Evolutionary conservation across 2,797 vertebrate species (phyloP).

Genomic region (Podargus strigoides): DNA sequence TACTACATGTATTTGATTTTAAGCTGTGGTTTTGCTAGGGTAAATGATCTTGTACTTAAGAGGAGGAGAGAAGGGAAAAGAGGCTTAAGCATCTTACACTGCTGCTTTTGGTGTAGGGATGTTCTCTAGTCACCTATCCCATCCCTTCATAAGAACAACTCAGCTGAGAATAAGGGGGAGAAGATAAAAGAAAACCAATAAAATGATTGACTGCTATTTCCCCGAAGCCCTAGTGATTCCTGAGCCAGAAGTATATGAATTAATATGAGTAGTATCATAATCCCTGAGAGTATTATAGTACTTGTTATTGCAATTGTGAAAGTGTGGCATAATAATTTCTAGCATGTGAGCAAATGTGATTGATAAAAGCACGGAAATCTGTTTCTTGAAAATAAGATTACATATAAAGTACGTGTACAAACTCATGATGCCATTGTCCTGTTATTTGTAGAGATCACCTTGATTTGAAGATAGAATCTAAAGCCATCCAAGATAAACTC

Average conservation of each 20-base stretch:
- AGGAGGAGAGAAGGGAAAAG: background rate
- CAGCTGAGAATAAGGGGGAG: background rate
- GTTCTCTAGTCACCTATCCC: background rate
- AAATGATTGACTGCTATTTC: background rate
- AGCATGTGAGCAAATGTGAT: background rate
- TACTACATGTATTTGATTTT: background rate
- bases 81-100: background rate
- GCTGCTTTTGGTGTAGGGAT: background rate
- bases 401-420: background rate
- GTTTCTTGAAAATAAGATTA: background rate
- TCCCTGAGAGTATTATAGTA: background rate
- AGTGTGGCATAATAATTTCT: background rate
- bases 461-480: constrained; percentile 54
- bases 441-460: constrained; percentile 35
- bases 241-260: background rate
- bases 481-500: constrained; percentile 48
- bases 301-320: accelerated
- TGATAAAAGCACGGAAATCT: background rate
- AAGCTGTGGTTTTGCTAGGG: background rate
- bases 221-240: background rate
- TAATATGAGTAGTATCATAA: background rate
- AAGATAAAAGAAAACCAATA: background rate
- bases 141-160: background rate
- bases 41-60: background rate
- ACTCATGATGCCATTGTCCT: background rate